A percentile compares a stretch with the other conserved stretches of the same genome.
phyloP scores from a whole-genome alignment of 2,888 invertebrate genomes.

The Seira musarum region DNA sequence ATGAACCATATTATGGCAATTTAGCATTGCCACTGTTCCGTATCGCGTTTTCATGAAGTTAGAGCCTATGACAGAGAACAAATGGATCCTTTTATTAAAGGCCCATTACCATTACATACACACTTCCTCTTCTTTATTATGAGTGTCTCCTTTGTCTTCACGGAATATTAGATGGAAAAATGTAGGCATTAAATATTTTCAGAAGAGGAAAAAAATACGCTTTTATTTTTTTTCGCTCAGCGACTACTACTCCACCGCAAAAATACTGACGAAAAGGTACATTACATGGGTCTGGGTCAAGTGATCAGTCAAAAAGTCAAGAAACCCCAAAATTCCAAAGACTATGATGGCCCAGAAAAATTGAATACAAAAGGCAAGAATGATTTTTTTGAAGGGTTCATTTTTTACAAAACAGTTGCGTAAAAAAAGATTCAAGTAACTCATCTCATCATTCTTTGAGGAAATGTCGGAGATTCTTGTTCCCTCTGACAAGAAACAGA shows the following conservation, averaged over 20 bases:
- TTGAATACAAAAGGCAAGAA: no score
- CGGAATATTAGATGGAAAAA: background rate
- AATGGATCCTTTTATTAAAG: background rate
- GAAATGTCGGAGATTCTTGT: conserved; percentile 46
- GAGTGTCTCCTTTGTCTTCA: background rate
- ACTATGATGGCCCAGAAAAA: background rate
- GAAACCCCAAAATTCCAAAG: conserved; percentile 19
- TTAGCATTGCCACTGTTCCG: conserved; percentile 38
- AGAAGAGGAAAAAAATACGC: no score
- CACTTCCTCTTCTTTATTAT: background rate
- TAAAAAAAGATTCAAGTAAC: background rate
- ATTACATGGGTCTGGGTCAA: conserved; percentile 56
- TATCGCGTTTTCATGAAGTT: conserved; percentile 32
- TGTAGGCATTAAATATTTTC: background rate
- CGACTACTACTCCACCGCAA: background rate
- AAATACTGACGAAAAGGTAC: conserved; percentile 22
- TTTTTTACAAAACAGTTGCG: conserved; percentile 11
- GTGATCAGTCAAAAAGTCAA: conserved; percentile 60
- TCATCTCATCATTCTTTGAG: background rate
- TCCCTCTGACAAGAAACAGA: conserved; percentile 37
- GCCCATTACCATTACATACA: background rate
- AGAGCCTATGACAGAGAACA: conserved; percentile 1
- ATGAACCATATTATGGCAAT: conserved; percentile 45
- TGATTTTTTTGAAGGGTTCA: conserved; percentile 48
- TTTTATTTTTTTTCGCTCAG: background rate